A percentile compares a stretch with the other conserved stretches of the same genome.
Evolutionary conservation across 2,888 invertebrate species (phyloP).

Genomic region (Athalia circularis): DNA sequence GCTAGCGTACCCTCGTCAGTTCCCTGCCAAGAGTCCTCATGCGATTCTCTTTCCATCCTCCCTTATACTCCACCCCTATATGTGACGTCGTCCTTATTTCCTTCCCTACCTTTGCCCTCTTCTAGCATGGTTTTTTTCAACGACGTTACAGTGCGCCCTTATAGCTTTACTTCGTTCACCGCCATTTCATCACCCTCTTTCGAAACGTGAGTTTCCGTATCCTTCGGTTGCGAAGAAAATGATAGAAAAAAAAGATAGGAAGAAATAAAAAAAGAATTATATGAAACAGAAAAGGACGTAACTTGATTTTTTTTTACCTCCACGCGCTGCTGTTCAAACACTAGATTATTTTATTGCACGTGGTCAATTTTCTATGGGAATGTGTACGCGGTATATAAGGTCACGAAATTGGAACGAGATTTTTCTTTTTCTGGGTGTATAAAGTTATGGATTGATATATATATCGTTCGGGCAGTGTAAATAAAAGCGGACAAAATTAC

Average conservation of each 20-base stretch:
- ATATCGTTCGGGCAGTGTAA: not conserved
- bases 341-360: not conserved
- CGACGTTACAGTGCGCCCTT: not conserved
- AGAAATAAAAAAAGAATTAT: not conserved
- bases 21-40: constrained; percentile 37
- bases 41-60: constrained; percentile 24
- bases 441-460: too few relatives aligned
- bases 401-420: not conserved
- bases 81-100: not conserved
- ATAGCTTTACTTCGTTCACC: not conserved
- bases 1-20: constrained; percentile 43
- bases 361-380: not conserved
- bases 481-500: not conserved
- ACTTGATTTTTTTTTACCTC: not conserved
- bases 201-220: not conserved
- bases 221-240: not conserved
- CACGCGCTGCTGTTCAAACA: not conserved
- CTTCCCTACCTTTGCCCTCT: constrained; percentile 1
- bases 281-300: too few relatives aligned
- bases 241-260: not conserved
- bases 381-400: too few relatives aligned
- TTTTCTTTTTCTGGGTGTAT: not conserved
- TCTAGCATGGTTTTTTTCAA: not conserved
- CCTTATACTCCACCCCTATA: not conserved
- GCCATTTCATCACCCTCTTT: not conserved